Base-by-base conservation (phyloP, 1,140 invertebrate genomes). In the Radopholus similis region DNA sequence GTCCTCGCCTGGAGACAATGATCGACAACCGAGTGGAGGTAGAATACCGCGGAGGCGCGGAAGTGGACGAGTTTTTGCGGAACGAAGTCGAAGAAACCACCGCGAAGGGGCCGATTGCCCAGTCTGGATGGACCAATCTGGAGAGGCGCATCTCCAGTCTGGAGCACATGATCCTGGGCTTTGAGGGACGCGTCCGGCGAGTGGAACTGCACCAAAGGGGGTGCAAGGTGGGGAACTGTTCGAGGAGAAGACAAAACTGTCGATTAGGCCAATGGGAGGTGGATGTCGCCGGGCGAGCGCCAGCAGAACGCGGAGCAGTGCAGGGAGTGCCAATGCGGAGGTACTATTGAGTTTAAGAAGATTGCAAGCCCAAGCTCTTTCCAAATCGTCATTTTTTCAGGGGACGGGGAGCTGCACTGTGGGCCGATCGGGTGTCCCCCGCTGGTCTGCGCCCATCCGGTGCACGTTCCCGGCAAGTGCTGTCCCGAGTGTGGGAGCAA, bases 401-500 rank as follows among this genome's bases (percentile, higher is more conserved):
- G 26, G 37, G 76, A 58, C 15, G 73, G 76, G 13, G 42, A 58
- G 18, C 44, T 75, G 11, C 72, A 75, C 49, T 75, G 73, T 42
- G 64, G 64, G 13, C 49, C 71, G 38, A 75, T 75, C 60, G 73
- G 73, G 0, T 75, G 73, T 57, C 74, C 76, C 11, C 55, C 47
- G 13, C 30, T 75, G n/a, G 64, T 64, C 18, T 75, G 73, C 40
- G 21, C 59, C 15, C 76, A 75, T 60, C 76, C 75, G 23, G 37
- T 78, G 6, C 13, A 60, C 54, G 18, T 26, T 3, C 18, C 23
- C 18, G 73, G 73, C 8, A 53, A 69, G 37, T 75, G 73, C 28
- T 75, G 73, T 71, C 73, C 73, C n/a, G 32, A 57, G 26, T 75
- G 73, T 34, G 73, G 73, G 9, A 72, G 68, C 44, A 40, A 70